These are phyloP conservation scores for Rhopalosiphum maidis DNA, from an alignment of 1,140 invertebrate genomes.

Conservation along the genomic window DNA sequence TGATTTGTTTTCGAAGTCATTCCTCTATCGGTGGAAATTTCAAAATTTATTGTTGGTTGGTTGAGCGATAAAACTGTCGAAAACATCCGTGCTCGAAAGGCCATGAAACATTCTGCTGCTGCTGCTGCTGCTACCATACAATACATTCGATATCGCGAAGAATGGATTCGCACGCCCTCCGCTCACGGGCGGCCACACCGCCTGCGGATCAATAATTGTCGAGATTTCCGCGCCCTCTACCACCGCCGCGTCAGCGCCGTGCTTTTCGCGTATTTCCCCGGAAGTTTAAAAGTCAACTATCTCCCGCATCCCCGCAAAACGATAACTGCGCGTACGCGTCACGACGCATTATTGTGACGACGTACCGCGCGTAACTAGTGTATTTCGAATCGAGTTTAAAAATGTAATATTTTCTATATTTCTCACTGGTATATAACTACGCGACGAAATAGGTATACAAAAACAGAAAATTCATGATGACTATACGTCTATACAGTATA, in stretches of 20 bases:
- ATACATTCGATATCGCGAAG: not conserved
- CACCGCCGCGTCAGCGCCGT: not conserved
- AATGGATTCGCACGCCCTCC: not conserved
- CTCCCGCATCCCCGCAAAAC: not conserved
- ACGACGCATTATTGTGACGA: not conserved
- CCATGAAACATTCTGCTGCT: not conserved
- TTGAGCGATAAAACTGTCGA: not conserved
- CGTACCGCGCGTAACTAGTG: not conserved
- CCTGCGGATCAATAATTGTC: constrained; percentile 17
- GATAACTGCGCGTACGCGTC: not conserved
- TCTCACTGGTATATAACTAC: not conserved
- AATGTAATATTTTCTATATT: not conserved
- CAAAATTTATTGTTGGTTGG: not conserved
- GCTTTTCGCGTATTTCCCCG: not conserved
- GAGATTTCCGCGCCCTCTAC: not conserved
- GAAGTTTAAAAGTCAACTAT: not conserved
- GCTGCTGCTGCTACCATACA: not conserved
- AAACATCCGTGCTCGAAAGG: not conserved
- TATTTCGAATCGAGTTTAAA: not conserved
- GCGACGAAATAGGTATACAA: not conserved
- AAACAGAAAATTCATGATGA: not conserved
- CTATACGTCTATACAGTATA: too few relatives aligned
- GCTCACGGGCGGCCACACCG: not conserved
- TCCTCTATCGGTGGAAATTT: not conserved
- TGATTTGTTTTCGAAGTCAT: not conserved